These are phyloP conservation scores for Scrobipalpa atriplicella DNA, from an alignment of 2,888 invertebrate species.

Conservation along the genomic window DNA sequence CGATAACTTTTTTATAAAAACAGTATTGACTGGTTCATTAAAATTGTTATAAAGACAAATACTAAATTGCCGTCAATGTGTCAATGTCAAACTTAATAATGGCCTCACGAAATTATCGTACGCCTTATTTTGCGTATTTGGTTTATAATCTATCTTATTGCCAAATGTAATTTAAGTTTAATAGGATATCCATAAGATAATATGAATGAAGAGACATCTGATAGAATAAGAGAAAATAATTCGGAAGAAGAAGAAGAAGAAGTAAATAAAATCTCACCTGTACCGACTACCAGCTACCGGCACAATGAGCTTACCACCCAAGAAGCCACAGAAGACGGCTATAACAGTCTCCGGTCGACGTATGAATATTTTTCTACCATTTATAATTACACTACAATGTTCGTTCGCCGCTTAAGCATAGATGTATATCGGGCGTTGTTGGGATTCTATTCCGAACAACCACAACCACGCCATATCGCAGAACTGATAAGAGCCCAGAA, in stretches of 20 bases:
- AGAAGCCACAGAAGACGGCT: not conserved
- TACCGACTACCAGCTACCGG: conserved; percentile 41
- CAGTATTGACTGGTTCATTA: too few species aligned
- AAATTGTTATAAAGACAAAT: not conserved
- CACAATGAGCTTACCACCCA: conserved; percentile 3
- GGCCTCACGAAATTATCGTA: not conserved
- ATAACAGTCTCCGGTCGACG: conserved; percentile 49
- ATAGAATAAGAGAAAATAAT: conserved; percentile 50
- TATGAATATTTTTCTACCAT: conserved; percentile 60
- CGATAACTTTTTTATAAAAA: too few species aligned
- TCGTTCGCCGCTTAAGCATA: conserved; percentile 56
- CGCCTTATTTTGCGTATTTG: not conserved
- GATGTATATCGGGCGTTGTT: conserved; percentile 56
- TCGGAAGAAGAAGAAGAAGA: conserved; percentile 39
- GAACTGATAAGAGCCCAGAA: conserved; percentile 59
- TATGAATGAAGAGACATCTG: conserved; percentile 59
- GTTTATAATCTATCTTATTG: not conserved
- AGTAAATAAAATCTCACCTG: conserved; percentile 34
- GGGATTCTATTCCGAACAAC: conserved; percentile 51
- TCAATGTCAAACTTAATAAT: conserved; percentile 13
- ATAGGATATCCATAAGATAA: conserved; percentile 37
- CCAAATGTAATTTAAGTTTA: conserved; percentile 30
- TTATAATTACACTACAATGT: conserved; percentile 60
- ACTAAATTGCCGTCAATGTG: not conserved
- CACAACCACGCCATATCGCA: conserved; percentile 59